Evolutionary conservation across 1,140 invertebrate genomes (phyloP).

Genomic region (Cepaea nemoralis): DNA sequence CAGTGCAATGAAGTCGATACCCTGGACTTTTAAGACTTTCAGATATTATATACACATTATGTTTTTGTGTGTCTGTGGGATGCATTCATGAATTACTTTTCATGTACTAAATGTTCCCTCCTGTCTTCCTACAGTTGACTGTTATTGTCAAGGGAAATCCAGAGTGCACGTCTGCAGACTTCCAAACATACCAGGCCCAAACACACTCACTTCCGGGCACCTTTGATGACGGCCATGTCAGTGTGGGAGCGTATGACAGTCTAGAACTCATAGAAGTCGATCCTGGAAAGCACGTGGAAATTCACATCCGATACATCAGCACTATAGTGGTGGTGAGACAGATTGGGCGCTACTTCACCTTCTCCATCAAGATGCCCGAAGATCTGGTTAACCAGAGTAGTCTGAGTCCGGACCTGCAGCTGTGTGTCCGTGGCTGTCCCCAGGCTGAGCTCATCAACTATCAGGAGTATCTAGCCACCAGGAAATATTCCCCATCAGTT

Average conservation of each 20-base stretch:
- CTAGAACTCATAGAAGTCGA: slow-evolving; percentile 57
- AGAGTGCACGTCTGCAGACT: slow-evolving; percentile 72
- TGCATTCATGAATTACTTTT: no score
- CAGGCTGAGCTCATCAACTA: slow-evolving; percentile 72
- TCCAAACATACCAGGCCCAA: slow-evolving; percentile 74
- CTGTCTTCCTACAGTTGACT: slow-evolving; percentile 72
- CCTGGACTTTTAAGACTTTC: no score
- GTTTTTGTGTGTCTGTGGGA: no score
- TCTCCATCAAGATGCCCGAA: slow-evolving; percentile 74
- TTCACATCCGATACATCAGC: slow-evolving; percentile 73
- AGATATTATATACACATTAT: no score
- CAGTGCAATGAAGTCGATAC: no score
- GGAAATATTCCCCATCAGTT: slow-evolving; percentile 1
- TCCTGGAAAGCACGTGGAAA: slow-evolving; percentile 72
- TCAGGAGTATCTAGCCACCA: slow-evolving; percentile 58
- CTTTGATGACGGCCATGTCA: slow-evolving; percentile 62
- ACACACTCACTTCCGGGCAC: slow-evolving; percentile 66
- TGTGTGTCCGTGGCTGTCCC: slow-evolving; percentile 76
- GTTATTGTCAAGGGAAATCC: slow-evolving; percentile 74
- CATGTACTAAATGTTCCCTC: no score
- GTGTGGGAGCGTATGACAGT: slow-evolving; percentile 59
- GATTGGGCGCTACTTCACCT: slow-evolving; percentile 74
- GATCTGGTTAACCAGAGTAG: slow-evolving; percentile 66
- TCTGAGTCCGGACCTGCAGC: slow-evolving; percentile 69
- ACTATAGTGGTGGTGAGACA: slow-evolving; percentile 74